Conservation (phyloP, 2,797 vertebrate species). For the Xerus rutilus region DNA sequence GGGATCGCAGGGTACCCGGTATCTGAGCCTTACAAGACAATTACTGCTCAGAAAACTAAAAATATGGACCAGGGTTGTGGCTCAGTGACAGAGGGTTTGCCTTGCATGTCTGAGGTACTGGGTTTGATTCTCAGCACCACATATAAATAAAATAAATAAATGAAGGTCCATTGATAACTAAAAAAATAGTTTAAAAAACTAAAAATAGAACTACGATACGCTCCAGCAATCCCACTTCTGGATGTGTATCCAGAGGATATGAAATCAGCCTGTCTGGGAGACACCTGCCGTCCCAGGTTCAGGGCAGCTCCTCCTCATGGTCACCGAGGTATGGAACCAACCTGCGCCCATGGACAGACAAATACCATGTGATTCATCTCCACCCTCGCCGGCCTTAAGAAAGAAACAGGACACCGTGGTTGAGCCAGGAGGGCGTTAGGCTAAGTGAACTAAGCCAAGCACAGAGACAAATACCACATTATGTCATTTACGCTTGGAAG, state of each 20-base stretch:
- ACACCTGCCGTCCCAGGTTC: not conserved
- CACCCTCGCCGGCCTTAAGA: not conserved
- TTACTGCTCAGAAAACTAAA: not conserved
- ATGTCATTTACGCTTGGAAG: no score
- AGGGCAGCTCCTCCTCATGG: fast-evolving
- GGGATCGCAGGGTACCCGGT: not conserved
- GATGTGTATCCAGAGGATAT: not conserved
- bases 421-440: not conserved
- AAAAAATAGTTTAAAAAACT: not conserved
- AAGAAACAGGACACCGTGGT: not conserved
- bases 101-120: no score
- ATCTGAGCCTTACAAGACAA: not conserved
- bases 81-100: no score
- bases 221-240: not conserved
- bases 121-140: no score
- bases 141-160: no score
- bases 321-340: not conserved
- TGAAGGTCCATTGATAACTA: no score
- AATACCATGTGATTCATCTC: fast-evolving
- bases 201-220: not conserved
- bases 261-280: not conserved
- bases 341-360: not conserved
- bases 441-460: not conserved
- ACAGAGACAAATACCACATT: not conserved
- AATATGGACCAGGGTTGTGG: no score